Evolutionary conservation across 2,797 vertebrate species (phyloP), one percentile per base, ranked within the genome.

Genomic region (Tenualosa ilisha): DNA sequence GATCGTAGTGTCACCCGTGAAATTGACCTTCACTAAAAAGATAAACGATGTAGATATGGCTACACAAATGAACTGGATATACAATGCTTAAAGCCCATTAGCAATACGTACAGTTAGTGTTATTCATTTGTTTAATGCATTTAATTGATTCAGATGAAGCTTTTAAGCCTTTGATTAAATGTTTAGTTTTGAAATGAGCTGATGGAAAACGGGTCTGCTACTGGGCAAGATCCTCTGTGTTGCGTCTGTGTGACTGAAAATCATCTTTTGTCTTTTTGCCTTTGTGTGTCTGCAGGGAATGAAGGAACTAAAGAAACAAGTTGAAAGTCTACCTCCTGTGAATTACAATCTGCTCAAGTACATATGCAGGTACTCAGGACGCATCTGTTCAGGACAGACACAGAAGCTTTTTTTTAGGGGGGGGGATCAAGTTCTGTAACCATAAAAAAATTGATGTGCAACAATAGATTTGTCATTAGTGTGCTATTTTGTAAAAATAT

Each of bases 291-390:
- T 83, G 46, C 91, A 99, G 98, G 98, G 97, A 40, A 91, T 98
- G 89, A 97, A 96, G 89, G 97, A 99, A 93, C 87, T 99, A 89
- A 94, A 91, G 86, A 96, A 95, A 88, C 97, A 97, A 84, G 97
- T 99, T 63, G 96, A 97, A 93, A 95, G 94, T 93, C 94, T 99
- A 91, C 98, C 98, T 87, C 93, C 93, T 83, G 98, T 98, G 86
- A 99, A 99, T 93, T 98, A 96, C 92, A 99, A 99, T 91, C 96
- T 99, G 82, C 95, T 99, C 85, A 97, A 97, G 92, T 99, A 99
- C 86, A 99, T 99, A 89, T 99, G 98, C 96, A 98, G 98, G 98
- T 99, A 96, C 93, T 91, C 88, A 85, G 12, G 82, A 1, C 56
- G 11, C 68, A 46, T 11, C 75, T 40, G 61, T 20, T 86, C 3